Evolutionary conservation across 2,888 invertebrate genomes (phyloP), one percentile per base, ranked within the genome.

Genomic region (Eremobia ochroleuca): DNA sequence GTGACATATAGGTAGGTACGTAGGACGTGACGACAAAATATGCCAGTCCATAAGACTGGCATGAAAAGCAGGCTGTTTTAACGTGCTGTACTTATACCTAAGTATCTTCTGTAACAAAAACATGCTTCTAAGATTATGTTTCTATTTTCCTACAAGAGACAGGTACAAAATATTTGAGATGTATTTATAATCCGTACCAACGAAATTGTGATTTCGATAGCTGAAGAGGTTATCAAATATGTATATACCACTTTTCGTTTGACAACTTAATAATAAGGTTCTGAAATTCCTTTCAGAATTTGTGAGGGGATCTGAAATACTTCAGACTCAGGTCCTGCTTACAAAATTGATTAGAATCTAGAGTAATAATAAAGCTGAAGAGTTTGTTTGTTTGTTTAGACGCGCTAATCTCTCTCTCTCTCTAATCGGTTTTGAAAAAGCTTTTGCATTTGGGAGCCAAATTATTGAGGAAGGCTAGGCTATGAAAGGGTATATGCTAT

Each of bases 191-290:
- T 65, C 37, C 71, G 55, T 70, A 43, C 49, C 31, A 62, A 37
- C n/a, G 21, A 67, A 74, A 74, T 66, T 49, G 62, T 69, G 40
- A 74, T 76, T 72, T 80, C 70, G 73, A 61, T 73, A 59, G 65
- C 77, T 62, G 67, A 74, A 71, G 52, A 46, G 15, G 71, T 28
- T 61, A 68, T 73, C 73, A 76, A 81, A 15, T 37, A 77, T 79
- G 75, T 82, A 66, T 76, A 79, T 76, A 77, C 15, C 37, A 76
- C 65, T 83, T 81, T 62, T 85, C 76, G 73, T 84, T 77, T 40
- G 49, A 37, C 68, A 84, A 78, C 71, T 84, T 62, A 83, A 83
- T 84, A 83, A 80, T 68, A 71, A 68, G 73, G 13, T 73, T 83
- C 70, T 43, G 37, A 71, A 73, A 68, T 77, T 73, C 69, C 61